Conservation (phyloP, 1,140 invertebrate genomes). For the Vollenhovia emeryi region DNA sequence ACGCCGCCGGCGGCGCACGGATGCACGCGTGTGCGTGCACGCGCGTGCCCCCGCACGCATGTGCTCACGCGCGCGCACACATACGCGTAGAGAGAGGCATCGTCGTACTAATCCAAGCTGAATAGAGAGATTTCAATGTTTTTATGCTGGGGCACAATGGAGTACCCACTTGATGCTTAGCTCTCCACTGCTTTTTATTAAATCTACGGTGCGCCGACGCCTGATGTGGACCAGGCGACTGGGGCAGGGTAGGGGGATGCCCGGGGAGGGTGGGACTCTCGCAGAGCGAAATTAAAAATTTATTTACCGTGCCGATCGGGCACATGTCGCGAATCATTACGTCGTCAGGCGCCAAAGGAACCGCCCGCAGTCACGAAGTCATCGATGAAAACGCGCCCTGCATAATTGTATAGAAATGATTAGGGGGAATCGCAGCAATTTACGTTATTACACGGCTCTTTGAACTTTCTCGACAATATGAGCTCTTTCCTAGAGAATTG, state of each 20-base stretch:
- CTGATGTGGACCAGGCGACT: constrained; percentile 34
- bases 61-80: constrained; percentile 62
- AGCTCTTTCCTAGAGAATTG: neutral
- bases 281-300: constrained; percentile 80
- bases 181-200: constrained; percentile 83
- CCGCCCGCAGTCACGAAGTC: neutral
- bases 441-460: neutral
- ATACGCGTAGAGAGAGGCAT: constrained; percentile 53
- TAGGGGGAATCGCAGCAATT: neutral
- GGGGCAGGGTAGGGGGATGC: constrained; percentile 10
- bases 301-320: constrained; percentile 77
- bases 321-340: constrained; percentile 54
- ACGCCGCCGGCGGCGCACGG: constrained; percentile 3
- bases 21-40: constrained; percentile 28
- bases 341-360: neutral
- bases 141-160: constrained; percentile 84
- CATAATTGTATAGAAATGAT: neutral
- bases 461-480: neutral
- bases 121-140: constrained; percentile 86
- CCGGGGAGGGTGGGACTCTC: constrained; percentile 25
- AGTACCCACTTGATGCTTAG: constrained; percentile 83
- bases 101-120: constrained; percentile 82
- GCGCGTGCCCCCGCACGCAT: constrained; percentile 65
- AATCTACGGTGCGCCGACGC: constrained; percentile 78
- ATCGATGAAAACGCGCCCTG: neutral